Base-by-base conservation (phyloP, 2,888 invertebrate genomes). In the Hipparchia semele region DNA sequence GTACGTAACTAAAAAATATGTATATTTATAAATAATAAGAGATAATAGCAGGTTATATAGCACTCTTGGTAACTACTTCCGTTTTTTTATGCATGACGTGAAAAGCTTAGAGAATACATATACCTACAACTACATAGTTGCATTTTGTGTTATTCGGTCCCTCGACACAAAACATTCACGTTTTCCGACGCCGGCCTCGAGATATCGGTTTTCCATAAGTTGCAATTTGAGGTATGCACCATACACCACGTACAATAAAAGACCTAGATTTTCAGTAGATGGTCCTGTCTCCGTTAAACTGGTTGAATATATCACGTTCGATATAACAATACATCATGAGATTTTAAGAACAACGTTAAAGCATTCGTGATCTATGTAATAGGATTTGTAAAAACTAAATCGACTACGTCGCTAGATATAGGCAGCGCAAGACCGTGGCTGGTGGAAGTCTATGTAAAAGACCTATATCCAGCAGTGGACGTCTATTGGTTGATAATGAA, bases 161-260 rank as follows among this genome's bases (percentile, higher is more conserved):
- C 80, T 80, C 82, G 73, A 71, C 70, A 68, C 68, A 72, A 68
- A 65, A 39, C 70, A 64, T 64, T 76, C 72, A 70, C 72, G 65
- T 65, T 69, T 71, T n/a, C 64, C 68, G 62, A 61, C 61, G 61
- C 61, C 66, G 65, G 61, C 80, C 81, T 81, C 80, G 80, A 84
- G 80, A 81, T 86, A 88, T 87, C 83, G 87, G 84, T 87, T 86
- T 84, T 82, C 84, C 83, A 87, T 86, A 84, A 86, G 82, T 87
- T 82, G 83, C 81, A 78, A 81, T 82, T 81, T 80, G 80, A 83
- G 80, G 81, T 83, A 82, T 82, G 62, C 23, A 33, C 9, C 23
- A 23, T 83, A 79, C 77, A 76, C 56, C 13, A 75, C 70, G 73
- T 73, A 70, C 72, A 78, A 79, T 75, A 76, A 73, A 78, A 76